phyloP scores from a whole-genome alignment of 2,888 invertebrate genomes.

The Lasioglossum marginatum region DNA sequence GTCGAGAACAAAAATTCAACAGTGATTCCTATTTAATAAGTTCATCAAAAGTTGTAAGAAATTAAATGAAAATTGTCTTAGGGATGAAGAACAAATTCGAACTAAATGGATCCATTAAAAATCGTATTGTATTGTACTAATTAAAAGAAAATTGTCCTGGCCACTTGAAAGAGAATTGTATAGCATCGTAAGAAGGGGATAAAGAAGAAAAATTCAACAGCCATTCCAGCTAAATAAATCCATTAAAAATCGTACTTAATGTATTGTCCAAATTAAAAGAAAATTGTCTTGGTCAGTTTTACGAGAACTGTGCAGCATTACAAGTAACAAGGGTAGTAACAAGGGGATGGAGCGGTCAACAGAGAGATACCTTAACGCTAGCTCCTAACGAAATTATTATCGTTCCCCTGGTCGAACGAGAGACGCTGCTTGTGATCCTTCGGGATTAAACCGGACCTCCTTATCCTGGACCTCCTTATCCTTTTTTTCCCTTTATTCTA shows the following conservation, averaged over 20 bases:
- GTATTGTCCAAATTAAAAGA: neutral
- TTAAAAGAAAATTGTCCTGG: neutral
- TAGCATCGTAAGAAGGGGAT: neutral
- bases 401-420: slow-evolving; percentile 67
- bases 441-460: slow-evolving; percentile 48
- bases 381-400: slow-evolving; percentile 71
- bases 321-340: neutral
- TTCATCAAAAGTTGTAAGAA: too few relatives aligned
- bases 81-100: neutral
- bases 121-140: neutral
- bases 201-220: neutral
- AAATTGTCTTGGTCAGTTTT: neutral
- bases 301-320: neutral
- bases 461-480: slow-evolving; percentile 28
- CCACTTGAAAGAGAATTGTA: neutral
- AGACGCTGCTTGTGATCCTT: slow-evolving; percentile 39
- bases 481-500: slow-evolving; percentile 34
- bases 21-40: neutral
- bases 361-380: slow-evolving; percentile 1
- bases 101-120: too few relatives aligned
- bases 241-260: neutral
- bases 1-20: neutral
- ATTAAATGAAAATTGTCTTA: neutral
- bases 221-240: neutral
- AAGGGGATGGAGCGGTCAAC: neutral